Evolutionary conservation across 2,888 invertebrate species (phyloP).

Genomic region (Amphipyra tragopoginis): DNA sequence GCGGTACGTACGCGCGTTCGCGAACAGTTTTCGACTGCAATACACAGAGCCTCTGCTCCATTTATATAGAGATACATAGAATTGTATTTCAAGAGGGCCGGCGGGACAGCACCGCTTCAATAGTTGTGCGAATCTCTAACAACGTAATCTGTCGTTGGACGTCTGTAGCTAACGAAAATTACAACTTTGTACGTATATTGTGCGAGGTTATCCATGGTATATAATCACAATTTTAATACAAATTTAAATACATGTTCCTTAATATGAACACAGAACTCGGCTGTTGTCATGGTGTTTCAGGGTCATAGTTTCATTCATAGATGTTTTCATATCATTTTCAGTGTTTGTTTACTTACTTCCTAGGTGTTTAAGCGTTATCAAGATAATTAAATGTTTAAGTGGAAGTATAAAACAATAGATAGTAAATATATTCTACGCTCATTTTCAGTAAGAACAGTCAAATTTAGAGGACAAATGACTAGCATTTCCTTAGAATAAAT

Average conservation of each 20-base stretch:
- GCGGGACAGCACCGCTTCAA: slow-evolving; percentile 60
- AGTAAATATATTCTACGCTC: neutral
- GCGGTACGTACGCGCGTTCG: slow-evolving; percentile 76
- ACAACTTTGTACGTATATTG: slow-evolving; percentile 15
- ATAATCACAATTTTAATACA: neutral
- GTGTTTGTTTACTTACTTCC: slow-evolving; percentile 12
- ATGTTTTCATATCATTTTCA: slow-evolving; percentile 23
- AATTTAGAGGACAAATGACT: neutral
- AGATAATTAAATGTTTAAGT: slow-evolving; percentile 14
- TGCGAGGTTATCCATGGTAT: slow-evolving; percentile 6
- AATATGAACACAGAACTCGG: slow-evolving; percentile 8
- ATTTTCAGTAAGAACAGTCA: neutral
- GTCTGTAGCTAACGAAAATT: slow-evolving; percentile 33
- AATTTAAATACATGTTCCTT: slow-evolving; percentile 13
- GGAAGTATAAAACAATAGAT: slow-evolving; percentile 12
- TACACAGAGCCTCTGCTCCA: slow-evolving; percentile 77
- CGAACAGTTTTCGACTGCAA: slow-evolving; percentile 85
- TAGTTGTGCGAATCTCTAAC: slow-evolving; percentile 58
- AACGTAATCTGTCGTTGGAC: slow-evolving; percentile 37
- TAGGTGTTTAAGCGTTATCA: slow-evolving; percentile 21
- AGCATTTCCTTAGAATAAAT: neutral
- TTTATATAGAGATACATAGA: slow-evolving; percentile 85
- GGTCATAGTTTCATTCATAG: slow-evolving; percentile 34
- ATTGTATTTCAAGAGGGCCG: slow-evolving; percentile 74
- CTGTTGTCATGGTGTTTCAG: slow-evolving; percentile 22